These are phyloP conservation scores for Ashinkailepas kermadecensis DNA, from an alignment of 2,888 invertebrate species.

Conservation along the genomic window DNA sequence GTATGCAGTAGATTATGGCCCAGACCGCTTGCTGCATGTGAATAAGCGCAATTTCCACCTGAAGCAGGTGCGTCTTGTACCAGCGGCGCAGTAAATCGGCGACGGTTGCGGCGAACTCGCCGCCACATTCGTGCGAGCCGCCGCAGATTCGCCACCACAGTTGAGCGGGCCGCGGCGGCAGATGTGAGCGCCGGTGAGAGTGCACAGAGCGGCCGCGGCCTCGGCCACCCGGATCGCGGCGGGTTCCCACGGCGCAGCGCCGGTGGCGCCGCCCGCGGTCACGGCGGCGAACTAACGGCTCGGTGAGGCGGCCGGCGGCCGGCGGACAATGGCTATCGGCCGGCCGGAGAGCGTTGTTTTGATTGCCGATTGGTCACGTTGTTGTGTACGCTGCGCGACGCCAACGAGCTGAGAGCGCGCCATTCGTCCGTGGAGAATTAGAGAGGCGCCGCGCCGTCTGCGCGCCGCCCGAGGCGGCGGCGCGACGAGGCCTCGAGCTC, in stretches of 20 bases:
- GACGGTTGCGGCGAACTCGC: neutral
- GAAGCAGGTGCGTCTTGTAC: no score
- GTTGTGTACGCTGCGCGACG: neutral
- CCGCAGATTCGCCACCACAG: neutral
- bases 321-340: neutral
- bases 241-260: neutral
- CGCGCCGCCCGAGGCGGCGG: neutral
- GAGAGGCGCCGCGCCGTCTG: neutral
- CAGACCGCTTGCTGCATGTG: no score
- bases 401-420: neutral
- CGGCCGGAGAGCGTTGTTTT: neutral
- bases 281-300: neutral
- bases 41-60: no score
- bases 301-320: neutral
- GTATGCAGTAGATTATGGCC: no score
- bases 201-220: neutral
- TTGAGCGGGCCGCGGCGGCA: no score
- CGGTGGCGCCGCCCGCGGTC: neutral
- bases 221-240: neutral
- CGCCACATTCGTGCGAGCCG: neutral
- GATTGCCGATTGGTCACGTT: neutral
- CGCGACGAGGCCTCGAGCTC: no score
- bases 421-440: neutral
- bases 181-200: no score
- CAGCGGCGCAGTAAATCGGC: neutral